These are phyloP conservation scores for Tribolium freemani DNA, from an alignment of 2,888 invertebrate genomes.

Conservation along the genomic window DNA sequence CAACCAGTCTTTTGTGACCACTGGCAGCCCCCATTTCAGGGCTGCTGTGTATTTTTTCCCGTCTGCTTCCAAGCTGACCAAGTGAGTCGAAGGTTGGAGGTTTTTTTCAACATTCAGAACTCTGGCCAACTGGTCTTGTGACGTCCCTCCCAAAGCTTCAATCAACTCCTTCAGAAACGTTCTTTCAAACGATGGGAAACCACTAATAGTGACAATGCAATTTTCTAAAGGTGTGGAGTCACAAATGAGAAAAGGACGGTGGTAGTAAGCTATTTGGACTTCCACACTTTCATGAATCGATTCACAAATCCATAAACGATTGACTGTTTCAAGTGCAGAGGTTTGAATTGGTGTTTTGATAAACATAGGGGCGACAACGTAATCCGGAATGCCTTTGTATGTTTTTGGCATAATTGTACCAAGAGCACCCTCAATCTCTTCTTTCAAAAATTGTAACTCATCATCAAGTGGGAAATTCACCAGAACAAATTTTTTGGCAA, in stretches of 20 bases:
- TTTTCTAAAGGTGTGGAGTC: constrained; percentile 72
- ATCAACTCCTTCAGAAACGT: constrained; percentile 80
- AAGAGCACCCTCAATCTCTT: constrained; percentile 71
- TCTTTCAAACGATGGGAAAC: constrained; percentile 81
- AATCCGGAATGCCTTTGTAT: constrained; percentile 75
- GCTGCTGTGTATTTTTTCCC: constrained; percentile 90
- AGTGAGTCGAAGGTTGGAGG: constrained; percentile 81
- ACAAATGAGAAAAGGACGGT: constrained; percentile 74
- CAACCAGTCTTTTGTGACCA: constrained; percentile 84
- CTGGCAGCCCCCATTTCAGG: constrained; percentile 87
- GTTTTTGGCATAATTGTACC: constrained; percentile 70
- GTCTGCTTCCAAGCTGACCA: constrained; percentile 79
- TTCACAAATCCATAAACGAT: constrained; percentile 81
- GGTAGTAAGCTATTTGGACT: constrained; percentile 75
- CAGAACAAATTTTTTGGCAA: constrained; percentile 62
- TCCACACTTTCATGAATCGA: constrained; percentile 74
- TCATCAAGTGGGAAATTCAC: constrained; percentile 60
- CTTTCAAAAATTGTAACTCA: constrained; percentile 64
- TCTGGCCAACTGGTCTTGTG: constrained; percentile 76
- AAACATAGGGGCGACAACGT: constrained; percentile 74
- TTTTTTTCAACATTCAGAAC: constrained; percentile 68
- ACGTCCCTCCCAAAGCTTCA: constrained; percentile 78
- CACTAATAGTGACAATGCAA: constrained; percentile 85
- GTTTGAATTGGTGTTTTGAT: constrained; percentile 69
- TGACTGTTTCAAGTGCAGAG: constrained; percentile 75